Evolutionary conservation across 2,888 invertebrate species (phyloP), one percentile per base, ranked within the genome.

Genomic region (Dysmachus trigonus): DNA sequence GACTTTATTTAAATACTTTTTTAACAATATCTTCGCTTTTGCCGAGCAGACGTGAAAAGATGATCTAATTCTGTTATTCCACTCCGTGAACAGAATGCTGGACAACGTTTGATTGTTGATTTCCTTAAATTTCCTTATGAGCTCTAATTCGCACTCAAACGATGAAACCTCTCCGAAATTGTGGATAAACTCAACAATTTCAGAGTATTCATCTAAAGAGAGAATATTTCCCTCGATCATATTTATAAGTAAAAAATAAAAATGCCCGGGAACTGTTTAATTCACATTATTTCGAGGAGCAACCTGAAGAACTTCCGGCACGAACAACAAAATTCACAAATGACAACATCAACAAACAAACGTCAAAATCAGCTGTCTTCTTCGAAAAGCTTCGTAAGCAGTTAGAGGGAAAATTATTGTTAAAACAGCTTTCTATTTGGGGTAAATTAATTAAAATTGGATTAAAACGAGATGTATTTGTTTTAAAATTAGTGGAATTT

Each of bases 71-170:
- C 93, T 93, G 89, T 94, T 93, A 90, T 95, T 94, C 74, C 95
- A 93, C 89, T 96, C 94, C 73, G 94, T 92, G 33, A 94, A 94
- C 86, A 96, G 90, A 88, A 97, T 96, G 90, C 96, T 96, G 85
- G 94, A 94, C 51, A 97, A 89, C 0, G 96, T 95, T 83, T 93
- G 91, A 73, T 93, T 90, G 77, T 94, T 93, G 85, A 95, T 90
- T 73, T 93, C 91, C 86, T 93, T 92, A 90, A 94, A 95, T 87
- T 93, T 93, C 87, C 93, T 91, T 87, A 93, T 92, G 62, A 96
- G 89, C 88, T 94, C 93, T 89, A 93, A 92, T 90, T 94, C 94
- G 88, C 95, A 94, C 90, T 94, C 94, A 81, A 94, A 93, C 1
- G 62, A 62, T 51, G 94, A 92, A 85, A 94, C 93, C 0, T 94